Base-by-base conservation (phyloP, 53 echinoderm and acorn worm genomes). In the Mesocentrotus franciscanus region DNA sequence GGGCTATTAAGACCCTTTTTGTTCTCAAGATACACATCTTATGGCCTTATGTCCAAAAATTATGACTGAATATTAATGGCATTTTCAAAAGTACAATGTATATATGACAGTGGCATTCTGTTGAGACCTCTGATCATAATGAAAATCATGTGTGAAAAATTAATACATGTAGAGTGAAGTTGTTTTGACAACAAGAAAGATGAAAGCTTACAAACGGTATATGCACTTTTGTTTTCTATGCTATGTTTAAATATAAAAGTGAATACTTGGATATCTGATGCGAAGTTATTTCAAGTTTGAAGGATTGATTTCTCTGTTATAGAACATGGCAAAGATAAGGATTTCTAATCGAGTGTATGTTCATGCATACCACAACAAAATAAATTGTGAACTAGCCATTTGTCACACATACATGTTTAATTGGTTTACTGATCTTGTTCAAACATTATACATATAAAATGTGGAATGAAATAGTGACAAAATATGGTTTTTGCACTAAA, bases 401-500 rank as follows among this genome's bases (percentile, higher is more conserved):
- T 26, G 57, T 85, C 24, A 85, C 85, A 22, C n/a, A 14, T 84
- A 84, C 36, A 18, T 58, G 87, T 87, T 42, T 10, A 36, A 32
- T 29, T 9, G 34, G 27, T 90, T 60, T 15, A 56, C 10, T 90
- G 66, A 32, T 91, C n/a, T 90, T 61, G 49, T 61, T 90, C 11
- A 10, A 60, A 90, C 29, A 61, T 58, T 91, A 91, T 35, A 56
- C 66, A 34, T 91, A 36, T 14, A 30, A 66, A 36, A 36, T 91
- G 91, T 64, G 36, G 91, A 91, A 91, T 66, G 66, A 64, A 91
- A 90, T 30, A 90, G 60, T 64, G 66, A 62, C 35, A 91, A 91
- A 66, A 34, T 91, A 32, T 34, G 66, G 64, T 62, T 64, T 49
- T 91, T 91, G 91, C 66, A 91, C 66, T 66, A 35, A 61, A 35